A percentile compares a stretch with the other conserved stretches of the same genome.
Evolutionary conservation across 2,113 vertebrate species (phyloP).

Genomic region (Ictalurus punctatus): DNA sequence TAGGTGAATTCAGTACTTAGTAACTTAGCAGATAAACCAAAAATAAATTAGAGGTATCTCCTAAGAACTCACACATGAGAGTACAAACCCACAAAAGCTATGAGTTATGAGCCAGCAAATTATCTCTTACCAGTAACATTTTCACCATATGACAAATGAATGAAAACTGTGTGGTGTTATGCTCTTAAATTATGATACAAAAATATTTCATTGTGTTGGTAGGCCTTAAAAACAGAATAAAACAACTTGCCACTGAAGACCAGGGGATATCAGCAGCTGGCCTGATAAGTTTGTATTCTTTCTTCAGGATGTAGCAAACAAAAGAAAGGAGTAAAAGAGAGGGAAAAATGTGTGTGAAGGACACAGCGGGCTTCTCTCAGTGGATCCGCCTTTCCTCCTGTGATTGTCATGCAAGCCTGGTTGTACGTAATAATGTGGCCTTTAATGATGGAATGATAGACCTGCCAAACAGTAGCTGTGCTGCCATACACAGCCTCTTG

Average conservation of each 20-base stretch:
- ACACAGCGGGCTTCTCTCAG: conserved; percentile 69
- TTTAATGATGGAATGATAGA: conserved; percentile 99
- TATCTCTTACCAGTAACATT: not conserved
- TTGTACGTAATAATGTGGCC: conserved; percentile 99
- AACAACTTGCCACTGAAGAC: conserved; percentile 42
- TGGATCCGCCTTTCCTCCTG: conserved; percentile 76
- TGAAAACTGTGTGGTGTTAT: not conserved
- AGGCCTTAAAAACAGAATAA: conserved; percentile 29
- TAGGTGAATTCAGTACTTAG: not conserved
- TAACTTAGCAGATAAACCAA: not conserved
- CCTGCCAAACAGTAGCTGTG: conserved; percentile 94
- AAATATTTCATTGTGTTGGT: not conserved
- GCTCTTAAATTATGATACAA: not conserved
- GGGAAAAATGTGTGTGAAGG: conserved; percentile 62
- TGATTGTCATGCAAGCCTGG: conserved; percentile 97
- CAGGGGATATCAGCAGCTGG: conserved; percentile 61
- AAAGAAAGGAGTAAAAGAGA: conserved; percentile 34
- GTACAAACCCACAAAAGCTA: not conserved
- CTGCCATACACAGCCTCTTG: conserved; percentile 86
- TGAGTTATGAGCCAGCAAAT: not conserved
- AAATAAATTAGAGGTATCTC: too few species aligned
- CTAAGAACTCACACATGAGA: not conserved
- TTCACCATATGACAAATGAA: not conserved
- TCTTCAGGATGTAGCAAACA: conserved; percentile 60
- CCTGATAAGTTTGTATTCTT: conserved; percentile 57